A percentile compares a stretch with the other conserved stretches of the same genome.
Evolutionary conservation across 2,113 vertebrate species (phyloP).

Genomic region (Embiotoca jacksoni): DNA sequence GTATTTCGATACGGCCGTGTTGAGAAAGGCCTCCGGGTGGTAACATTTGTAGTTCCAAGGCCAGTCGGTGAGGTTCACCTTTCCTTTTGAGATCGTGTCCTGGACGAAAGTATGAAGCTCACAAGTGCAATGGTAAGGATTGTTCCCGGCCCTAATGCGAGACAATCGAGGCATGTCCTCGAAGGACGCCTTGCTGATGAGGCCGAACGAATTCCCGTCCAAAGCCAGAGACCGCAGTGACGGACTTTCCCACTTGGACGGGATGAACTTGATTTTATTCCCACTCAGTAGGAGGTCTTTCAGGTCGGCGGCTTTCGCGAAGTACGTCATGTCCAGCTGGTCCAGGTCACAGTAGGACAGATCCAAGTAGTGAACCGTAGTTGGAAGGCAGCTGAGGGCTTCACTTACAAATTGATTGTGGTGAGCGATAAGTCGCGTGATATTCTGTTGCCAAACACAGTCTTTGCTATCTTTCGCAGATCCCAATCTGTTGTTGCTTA

Average conservation of each 20-base stretch:
- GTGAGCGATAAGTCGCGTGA: conserved; percentile 80
- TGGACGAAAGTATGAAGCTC: conserved; percentile 86
- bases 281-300: conserved; percentile 82
- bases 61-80: conserved; percentile 85
- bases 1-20: conserved; percentile 81
- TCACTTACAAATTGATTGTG: conserved; percentile 77
- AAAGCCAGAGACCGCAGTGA: conserved; percentile 78
- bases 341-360: conserved; percentile 87
- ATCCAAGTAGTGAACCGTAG: conserved; percentile 83
- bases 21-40: conserved; percentile 82
- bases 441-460: conserved; percentile 82
- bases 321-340: conserved; percentile 84
- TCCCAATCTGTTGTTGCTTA: conserved; percentile 84
- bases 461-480: conserved; percentile 25
- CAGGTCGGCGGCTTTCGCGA: conserved; percentile 76
- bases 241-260: conserved; percentile 81
- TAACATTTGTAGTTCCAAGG: conserved; percentile 87
- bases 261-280: conserved; percentile 91
- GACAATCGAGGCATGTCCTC: conserved; percentile 79
- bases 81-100: conserved; percentile 69
- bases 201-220: conserved; percentile 88
- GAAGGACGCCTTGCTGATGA: conserved; percentile 84
- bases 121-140: conserved; percentile 90
- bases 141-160: conserved; percentile 85
- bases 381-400: conserved; percentile 85